These are phyloP conservation scores for Leptopterna dolabrata DNA, from an alignment of 2,888 invertebrate species.

Conservation along the genomic window DNA sequence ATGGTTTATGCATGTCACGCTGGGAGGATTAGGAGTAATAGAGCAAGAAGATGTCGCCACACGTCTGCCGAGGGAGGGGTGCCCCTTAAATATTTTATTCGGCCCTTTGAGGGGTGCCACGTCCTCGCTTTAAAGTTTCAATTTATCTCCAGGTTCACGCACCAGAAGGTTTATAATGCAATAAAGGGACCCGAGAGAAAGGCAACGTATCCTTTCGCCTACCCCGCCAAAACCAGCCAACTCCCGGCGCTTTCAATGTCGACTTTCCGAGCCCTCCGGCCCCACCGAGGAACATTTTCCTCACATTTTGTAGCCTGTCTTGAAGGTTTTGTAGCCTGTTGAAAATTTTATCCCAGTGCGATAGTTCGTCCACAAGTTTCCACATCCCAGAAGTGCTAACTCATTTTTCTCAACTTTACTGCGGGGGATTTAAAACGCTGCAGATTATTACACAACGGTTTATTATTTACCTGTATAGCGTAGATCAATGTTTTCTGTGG, in stretches of 20 bases:
- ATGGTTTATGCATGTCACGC: constrained; percentile 47
- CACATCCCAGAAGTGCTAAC: too few relatives aligned
- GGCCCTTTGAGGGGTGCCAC: constrained; percentile 38
- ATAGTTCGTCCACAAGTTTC: too few relatives aligned
- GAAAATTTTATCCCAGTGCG: too few relatives aligned
- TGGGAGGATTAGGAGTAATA: constrained; percentile 41
- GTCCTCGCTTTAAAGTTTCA: constrained; percentile 52
- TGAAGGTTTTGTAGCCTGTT: too few relatives aligned
- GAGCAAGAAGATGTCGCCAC: constrained; percentile 34
- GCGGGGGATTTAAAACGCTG: too few relatives aligned
- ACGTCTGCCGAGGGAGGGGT: constrained; percentile 15
- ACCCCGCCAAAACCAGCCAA: not conserved
- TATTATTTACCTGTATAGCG: too few relatives aligned
- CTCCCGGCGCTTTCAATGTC: not conserved
- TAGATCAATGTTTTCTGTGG: too few relatives aligned
- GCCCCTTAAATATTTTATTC: constrained; percentile 44
- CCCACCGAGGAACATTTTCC: too few relatives aligned
- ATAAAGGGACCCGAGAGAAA: constrained; percentile 27
- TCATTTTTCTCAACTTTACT: too few relatives aligned
- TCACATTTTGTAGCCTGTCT: too few relatives aligned
- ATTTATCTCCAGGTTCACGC: constrained; percentile 53
- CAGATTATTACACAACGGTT: too few relatives aligned
- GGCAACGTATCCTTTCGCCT: not conserved
- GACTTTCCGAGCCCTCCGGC: not conserved
- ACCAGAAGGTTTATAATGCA: constrained; percentile 54